phyloP scores from a whole-genome alignment of 2,113 vertebrate species.

The Capra hircus region DNA sequence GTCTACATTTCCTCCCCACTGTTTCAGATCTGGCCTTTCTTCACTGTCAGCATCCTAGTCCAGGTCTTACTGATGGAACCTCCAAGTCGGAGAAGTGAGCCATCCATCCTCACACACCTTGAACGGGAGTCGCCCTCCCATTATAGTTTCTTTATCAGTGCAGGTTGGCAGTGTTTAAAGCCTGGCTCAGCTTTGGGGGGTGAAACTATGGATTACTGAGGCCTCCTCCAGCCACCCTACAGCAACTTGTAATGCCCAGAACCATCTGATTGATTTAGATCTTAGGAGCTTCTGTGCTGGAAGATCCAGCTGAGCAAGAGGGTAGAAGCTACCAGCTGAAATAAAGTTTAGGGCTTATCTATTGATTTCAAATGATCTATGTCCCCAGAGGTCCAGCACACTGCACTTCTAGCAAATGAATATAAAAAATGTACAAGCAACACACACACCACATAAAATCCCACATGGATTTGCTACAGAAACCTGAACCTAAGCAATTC shows the following conservation, averaged over 20 bases:
- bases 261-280: background rate
- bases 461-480: background rate
- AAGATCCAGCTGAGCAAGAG: background rate
- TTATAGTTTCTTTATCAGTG: background rate
- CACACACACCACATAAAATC: background rate
- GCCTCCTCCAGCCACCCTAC: background rate
- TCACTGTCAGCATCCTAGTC: background rate
- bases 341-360: slow-evolving; percentile 29
- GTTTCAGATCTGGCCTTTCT: background rate
- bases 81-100: background rate
- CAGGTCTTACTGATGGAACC: background rate
- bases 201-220: background rate
- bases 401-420: background rate
- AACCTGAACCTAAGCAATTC: background rate
- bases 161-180: background rate
- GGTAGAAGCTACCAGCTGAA: background rate
- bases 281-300: background rate
- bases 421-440: background rate
- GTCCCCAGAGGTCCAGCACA: background rate
- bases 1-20: background rate
- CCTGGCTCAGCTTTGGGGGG: background rate
- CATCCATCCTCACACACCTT: background rate
- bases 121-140: background rate
- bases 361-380: slow-evolving; percentile 21
- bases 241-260: background rate